A percentile compares a stretch with the other conserved stretches of the same genome.
phyloP scores from a whole-genome alignment of 2,113 vertebrate genomes.

The Sciurus niger region DNA sequence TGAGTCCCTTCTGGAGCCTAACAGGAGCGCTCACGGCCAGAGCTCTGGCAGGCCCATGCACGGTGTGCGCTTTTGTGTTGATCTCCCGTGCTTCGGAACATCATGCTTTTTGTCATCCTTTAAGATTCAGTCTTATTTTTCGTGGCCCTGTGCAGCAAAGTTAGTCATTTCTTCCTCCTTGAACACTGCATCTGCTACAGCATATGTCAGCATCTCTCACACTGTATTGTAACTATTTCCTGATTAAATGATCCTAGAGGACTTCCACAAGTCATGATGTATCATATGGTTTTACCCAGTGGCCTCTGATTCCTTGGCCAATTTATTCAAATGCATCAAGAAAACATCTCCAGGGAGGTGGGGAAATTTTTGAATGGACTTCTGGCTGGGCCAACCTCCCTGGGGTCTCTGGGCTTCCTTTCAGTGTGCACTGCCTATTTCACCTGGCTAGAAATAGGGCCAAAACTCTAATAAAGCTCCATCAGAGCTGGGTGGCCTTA shows the following conservation, averaged over 20 bases:
- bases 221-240: not conserved
- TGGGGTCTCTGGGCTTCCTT: not conserved
- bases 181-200: not conserved
- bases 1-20: not conserved
- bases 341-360: not conserved
- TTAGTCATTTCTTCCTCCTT: not conserved
- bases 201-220: not conserved
- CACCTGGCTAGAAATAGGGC: not conserved
- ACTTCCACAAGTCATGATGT: not conserved
- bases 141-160: not conserved
- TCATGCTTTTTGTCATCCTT: not conserved
- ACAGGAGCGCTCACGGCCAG: not conserved
- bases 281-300: not conserved
- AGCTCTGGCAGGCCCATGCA: not conserved
- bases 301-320: not conserved
- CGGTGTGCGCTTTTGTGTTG: not conserved
- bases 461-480: not conserved
- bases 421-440: not conserved
- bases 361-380: not conserved
- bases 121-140: not conserved
- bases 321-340: not conserved
- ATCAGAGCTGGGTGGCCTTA: not conserved
- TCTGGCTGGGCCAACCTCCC: not conserved
- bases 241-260: not conserved
- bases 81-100: not conserved